Evolutionary conservation across 2,113 vertebrate species (phyloP).

Genomic region (Murina feae): DNA sequence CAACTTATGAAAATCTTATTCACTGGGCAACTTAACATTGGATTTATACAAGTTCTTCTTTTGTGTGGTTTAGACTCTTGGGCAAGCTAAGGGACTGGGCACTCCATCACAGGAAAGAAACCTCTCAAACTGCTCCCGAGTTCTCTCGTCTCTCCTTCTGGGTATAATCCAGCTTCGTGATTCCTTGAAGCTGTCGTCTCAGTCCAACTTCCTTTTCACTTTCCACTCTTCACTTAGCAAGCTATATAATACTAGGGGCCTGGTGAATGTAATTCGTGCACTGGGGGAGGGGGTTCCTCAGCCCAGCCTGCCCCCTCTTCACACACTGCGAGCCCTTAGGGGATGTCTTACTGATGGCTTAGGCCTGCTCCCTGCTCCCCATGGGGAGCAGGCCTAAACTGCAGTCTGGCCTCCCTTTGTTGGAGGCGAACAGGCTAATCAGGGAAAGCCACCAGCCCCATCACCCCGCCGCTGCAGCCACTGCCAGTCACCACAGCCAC

Average conservation of each 20-base stretch:
- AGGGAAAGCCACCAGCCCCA: no score
- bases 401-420: no score
- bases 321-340: no score
- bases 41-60: not conserved
- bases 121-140: not conserved
- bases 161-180: not conserved
- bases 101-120: not conserved
- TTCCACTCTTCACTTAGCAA: not conserved
- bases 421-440: no score
- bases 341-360: no score
- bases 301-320: no score
- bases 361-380: no score
- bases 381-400: no score
- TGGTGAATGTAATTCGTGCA: no score
- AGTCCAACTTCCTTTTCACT: not conserved
- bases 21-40: not conserved
- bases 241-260: rapidly evolving
- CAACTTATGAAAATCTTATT: not conserved
- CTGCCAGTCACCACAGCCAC: no score
- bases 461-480: no score
- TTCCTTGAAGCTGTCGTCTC: not conserved
- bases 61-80: not conserved
- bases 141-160: not conserved
- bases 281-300: no score
- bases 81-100: not conserved